These are phyloP conservation scores for Acrobasis consociella DNA, from an alignment of 2,888 invertebrate genomes.

Conservation along the genomic window DNA sequence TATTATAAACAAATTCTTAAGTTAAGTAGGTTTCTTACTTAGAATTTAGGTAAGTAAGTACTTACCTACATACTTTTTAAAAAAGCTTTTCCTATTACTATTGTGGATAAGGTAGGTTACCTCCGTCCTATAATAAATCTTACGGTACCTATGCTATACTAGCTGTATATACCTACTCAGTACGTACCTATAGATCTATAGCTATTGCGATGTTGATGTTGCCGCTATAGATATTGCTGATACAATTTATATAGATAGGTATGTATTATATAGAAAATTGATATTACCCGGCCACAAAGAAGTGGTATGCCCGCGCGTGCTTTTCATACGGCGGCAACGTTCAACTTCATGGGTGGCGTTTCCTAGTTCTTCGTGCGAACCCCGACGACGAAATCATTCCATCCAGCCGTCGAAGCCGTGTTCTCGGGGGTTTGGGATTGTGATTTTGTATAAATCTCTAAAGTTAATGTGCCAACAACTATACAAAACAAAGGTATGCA, in stretches of 20 bases:
- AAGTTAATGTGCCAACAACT: slow-evolving; percentile 79
- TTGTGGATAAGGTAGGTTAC: not conserved
- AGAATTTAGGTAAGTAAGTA: no score
- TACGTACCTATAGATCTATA: slow-evolving; percentile 1
- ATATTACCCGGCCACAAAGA: slow-evolving; percentile 64
- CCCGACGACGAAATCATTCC: slow-evolving; percentile 82
- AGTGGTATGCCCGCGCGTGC: slow-evolving; percentile 45
- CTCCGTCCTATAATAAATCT: slow-evolving; percentile 25
- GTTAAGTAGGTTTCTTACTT: no score
- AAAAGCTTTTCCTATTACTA: no score
- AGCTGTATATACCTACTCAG: not conserved
- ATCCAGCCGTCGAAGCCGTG: slow-evolving; percentile 82
- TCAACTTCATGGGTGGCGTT: slow-evolving; percentile 58
- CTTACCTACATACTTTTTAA: no score
- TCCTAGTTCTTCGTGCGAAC: slow-evolving; percentile 73
- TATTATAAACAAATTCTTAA: no score
- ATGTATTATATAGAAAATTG: slow-evolving; percentile 59
- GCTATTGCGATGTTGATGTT: slow-evolving; percentile 35
- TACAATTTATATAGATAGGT: slow-evolving; percentile 36
- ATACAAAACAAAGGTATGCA: slow-evolving; percentile 76
- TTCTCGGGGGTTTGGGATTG: slow-evolving; percentile 81
- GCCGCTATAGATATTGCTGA: slow-evolving; percentile 43
- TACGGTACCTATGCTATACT: slow-evolving; percentile 33
- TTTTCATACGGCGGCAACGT: slow-evolving; percentile 42
- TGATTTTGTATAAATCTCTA: slow-evolving; percentile 75